Evolutionary conservation across 2,797 vertebrate species (phyloP).

Genomic region (Tolypeutes matacus): DNA sequence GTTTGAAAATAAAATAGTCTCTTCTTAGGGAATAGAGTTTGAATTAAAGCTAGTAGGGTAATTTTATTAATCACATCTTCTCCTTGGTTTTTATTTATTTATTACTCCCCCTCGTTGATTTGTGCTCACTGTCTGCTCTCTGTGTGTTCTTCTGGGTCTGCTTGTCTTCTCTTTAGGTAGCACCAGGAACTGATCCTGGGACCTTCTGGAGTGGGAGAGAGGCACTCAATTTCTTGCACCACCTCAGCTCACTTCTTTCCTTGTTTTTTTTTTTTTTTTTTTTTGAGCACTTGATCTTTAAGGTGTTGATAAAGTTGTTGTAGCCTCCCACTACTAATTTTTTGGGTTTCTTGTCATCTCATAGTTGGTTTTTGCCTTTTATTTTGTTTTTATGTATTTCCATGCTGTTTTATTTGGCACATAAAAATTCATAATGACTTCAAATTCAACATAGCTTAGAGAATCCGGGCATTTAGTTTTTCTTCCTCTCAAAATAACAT

Average conservation of each 20-base stretch:
- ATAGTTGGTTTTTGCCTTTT: neutral
- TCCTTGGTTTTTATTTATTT: too few relatives aligned
- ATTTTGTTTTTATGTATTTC: conserved; percentile 8
- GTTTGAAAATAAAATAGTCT: conserved; percentile 49
- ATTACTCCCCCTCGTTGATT: too few relatives aligned
- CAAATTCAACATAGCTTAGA: conserved; percentile 48
- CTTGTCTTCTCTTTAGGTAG: too few relatives aligned
- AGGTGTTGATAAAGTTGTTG: neutral
- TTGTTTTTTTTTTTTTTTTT: too few relatives aligned
- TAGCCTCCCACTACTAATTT: conserved; percentile 40
- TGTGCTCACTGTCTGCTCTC: too few relatives aligned
- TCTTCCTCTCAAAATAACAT: conserved; percentile 23
- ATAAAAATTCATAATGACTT: conserved; percentile 48
- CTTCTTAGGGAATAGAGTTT: conserved; percentile 26
- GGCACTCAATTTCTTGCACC: too few relatives aligned
- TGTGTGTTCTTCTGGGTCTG: too few relatives aligned
- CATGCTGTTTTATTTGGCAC: conserved; percentile 47
- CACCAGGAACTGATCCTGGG: too few relatives aligned
- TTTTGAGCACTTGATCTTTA: too few relatives aligned
- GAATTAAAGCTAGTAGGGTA: conserved; percentile 45
- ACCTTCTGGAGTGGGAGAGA: too few relatives aligned
- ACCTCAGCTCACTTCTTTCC: too few relatives aligned
- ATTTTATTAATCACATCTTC: conserved; percentile 54
- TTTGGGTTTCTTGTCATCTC: neutral
- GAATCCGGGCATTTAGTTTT: neutral